Conservation (phyloP, 2,113 vertebrate genomes). For the Campylomormyrus tamandua region DNA sequence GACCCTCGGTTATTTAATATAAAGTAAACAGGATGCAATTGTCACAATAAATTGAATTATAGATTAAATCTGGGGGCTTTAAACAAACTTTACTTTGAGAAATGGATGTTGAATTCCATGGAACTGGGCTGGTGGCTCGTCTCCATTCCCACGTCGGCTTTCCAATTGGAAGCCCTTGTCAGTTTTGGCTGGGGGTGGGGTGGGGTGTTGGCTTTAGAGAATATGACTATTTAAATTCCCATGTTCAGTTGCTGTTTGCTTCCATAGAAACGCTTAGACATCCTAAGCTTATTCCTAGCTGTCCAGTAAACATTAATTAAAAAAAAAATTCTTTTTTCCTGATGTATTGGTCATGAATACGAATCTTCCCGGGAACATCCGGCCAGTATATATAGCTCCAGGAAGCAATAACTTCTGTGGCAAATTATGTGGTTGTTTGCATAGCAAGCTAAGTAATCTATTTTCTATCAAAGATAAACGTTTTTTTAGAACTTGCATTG, state of each 20-base stretch:
- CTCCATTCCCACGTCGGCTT: slow-evolving; percentile 35
- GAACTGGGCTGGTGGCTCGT: slow-evolving; percentile 29
- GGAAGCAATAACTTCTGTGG: slow-evolving; percentile 72
- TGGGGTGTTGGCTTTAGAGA: slow-evolving; percentile 31
- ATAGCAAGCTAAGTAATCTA: slow-evolving; percentile 65
- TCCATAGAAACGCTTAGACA: slow-evolving; percentile 51
- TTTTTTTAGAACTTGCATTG: slow-evolving; percentile 60
- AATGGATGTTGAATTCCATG: neutral
- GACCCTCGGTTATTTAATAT: slow-evolving; percentile 32
- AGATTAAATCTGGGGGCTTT: slow-evolving; percentile 11
- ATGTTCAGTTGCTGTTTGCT: slow-evolving; percentile 59
- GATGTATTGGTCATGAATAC: slow-evolving; percentile 57
- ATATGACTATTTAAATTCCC: slow-evolving; percentile 58
- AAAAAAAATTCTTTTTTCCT: slow-evolving; percentile 34
- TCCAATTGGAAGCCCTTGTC: neutral
- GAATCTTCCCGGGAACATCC: slow-evolving; percentile 54
- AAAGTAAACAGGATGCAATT: slow-evolving; percentile 39
- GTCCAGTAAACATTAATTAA: slow-evolving; percentile 53
- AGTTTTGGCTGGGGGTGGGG: neutral
- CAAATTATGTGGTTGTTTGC: slow-evolving; percentile 73
- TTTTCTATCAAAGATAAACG: slow-evolving; percentile 80
- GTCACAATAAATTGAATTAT: slow-evolving; percentile 24
- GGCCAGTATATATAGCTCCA: slow-evolving; percentile 65
- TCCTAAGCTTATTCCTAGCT: slow-evolving; percentile 49
- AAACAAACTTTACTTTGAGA: neutral